A percentile compares a stretch with the other conserved stretches of the same genome.
Evolutionary conservation across 2,888 invertebrate species (phyloP).

Genomic region (Trissolcus japonicus): DNA sequence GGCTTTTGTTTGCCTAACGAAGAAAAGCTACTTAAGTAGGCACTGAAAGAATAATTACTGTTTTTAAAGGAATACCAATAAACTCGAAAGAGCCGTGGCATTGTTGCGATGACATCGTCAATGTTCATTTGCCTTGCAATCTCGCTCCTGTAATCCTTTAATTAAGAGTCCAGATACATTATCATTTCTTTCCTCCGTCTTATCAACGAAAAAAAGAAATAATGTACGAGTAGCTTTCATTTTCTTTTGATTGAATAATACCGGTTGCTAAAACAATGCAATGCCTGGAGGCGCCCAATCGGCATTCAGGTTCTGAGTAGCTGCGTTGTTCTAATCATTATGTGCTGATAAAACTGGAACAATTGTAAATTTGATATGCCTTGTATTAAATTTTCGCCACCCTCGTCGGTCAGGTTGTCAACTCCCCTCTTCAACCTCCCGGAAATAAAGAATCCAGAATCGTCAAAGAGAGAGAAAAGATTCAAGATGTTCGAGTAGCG

Average conservation of each 20-base stretch:
- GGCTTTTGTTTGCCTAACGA: slow-evolving; percentile 45
- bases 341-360: slow-evolving; percentile 47
- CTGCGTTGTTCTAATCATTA: slow-evolving; percentile 29
- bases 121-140: slow-evolving; percentile 18
- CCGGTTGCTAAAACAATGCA: background rate
- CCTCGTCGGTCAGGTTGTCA: slow-evolving; percentile 50
- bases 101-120: slow-evolving; percentile 12
- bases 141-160: slow-evolving; percentile 2
- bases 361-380: slow-evolving; percentile 46
- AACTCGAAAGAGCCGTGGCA: slow-evolving; percentile 8
- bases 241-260: background rate
- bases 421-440: slow-evolving; percentile 20
- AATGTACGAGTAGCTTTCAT: background rate
- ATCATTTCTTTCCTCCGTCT: background rate
- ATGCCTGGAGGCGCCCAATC: background rate
- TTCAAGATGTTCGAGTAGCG: slow-evolving; percentile 49
- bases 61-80: slow-evolving; percentile 26
- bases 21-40: slow-evolving; percentile 48
- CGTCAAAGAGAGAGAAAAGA: slow-evolving; percentile 47
- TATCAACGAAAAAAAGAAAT: background rate
- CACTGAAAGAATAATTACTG: slow-evolving; percentile 40
- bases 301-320: slow-evolving; percentile 20
- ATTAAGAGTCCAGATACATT: slow-evolving; percentile 6
- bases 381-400: slow-evolving; percentile 35
- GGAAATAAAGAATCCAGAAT: slow-evolving; percentile 52